Percentiles rank a stretch among this genome's conserved stretches.
These are phyloP conservation scores for Camponotus vicinus DNA, from an alignment of 1,140 invertebrate genomes.

Conservation along the genomic window DNA sequence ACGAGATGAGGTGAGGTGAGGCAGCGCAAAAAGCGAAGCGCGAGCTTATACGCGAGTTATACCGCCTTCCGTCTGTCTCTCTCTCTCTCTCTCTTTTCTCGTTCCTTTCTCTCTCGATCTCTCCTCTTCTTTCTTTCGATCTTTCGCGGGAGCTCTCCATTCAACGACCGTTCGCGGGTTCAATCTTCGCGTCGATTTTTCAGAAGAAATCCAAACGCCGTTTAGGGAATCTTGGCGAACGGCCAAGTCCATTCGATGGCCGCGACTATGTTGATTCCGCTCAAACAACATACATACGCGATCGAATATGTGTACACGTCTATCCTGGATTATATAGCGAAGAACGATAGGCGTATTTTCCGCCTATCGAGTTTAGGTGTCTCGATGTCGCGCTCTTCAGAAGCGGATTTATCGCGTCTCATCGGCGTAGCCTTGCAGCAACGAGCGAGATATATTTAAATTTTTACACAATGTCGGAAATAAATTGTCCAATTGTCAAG, in stretches of 20 bases:
- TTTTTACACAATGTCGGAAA: background rate
- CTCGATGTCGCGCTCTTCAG: background rate
- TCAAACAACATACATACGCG: constrained; percentile 20
- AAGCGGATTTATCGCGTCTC: background rate
- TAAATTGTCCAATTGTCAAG: background rate
- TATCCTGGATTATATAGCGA: constrained; percentile 25
- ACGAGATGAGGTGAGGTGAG: constrained; percentile 79
- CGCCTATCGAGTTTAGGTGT: background rate
- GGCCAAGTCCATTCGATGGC: constrained; percentile 57
- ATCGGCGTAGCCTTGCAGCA: background rate
- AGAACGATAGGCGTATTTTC: background rate
- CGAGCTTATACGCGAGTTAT: constrained; percentile 74
- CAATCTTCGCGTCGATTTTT: constrained; percentile 79
- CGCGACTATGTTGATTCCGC: constrained; percentile 54
- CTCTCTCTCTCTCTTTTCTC: constrained; percentile 14
- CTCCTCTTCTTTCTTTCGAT: constrained; percentile 10
- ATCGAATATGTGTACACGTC: constrained; percentile 19
- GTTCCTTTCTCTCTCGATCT: background rate
- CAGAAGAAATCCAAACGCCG: constrained; percentile 77
- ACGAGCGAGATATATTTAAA: background rate
- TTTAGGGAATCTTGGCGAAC: constrained; percentile 84
- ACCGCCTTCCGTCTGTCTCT: constrained; percentile 21
- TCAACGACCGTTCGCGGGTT: constrained; percentile 43
- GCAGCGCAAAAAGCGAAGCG: constrained; percentile 76
- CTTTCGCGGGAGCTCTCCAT: constrained; percentile 44